Evolutionary conservation across 2,797 vertebrate genomes (phyloP).

Genomic region (Oreortyx pictus): DNA sequence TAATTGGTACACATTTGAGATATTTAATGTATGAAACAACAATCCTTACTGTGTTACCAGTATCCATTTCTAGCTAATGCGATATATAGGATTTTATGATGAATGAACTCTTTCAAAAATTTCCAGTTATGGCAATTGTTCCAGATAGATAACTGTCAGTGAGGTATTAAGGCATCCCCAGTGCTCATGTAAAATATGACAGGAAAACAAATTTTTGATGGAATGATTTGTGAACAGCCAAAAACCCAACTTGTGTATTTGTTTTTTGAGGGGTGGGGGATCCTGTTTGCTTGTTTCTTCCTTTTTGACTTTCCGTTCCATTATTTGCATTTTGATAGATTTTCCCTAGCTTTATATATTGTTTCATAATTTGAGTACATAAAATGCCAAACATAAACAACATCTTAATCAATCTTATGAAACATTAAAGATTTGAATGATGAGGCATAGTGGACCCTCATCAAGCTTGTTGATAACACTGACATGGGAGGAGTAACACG

Average conservation of each 20-base stretch:
- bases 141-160: neutral
- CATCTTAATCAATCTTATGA: neutral
- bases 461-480: no score
- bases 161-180: neutral
- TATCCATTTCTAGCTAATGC: neutral
- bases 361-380: neutral
- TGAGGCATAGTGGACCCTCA: no score
- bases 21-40: neutral
- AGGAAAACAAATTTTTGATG: neutral
- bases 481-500: no score
- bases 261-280: neutral
- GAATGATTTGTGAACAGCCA: neutral
- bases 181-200: neutral
- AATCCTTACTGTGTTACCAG: neutral
- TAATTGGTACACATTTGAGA: neutral
- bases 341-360: neutral
- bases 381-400: neutral
- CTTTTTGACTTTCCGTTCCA: neutral
- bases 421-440: neutral
- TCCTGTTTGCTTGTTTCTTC: neutral
- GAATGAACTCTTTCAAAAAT: neutral
- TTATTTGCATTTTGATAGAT: neutral
- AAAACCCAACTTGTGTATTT: neutral
- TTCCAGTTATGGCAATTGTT: neutral
- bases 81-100: constrained; percentile 10